Conservation (phyloP, 2,797 vertebrate genomes). For the Emydoidea blandingii region DNA sequence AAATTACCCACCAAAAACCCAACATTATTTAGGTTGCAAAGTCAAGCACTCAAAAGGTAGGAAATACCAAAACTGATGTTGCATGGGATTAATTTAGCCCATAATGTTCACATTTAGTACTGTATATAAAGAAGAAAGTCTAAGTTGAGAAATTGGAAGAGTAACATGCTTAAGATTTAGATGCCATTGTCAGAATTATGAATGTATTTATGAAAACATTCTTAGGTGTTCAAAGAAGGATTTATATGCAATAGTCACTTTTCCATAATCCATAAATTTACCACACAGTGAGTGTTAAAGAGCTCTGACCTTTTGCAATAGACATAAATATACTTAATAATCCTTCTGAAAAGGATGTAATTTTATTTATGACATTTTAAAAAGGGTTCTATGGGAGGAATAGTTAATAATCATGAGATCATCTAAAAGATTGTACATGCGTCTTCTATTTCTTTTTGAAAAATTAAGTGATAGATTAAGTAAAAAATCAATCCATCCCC, state of each 20-base stretch:
- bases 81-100: background rate
- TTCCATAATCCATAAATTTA: constrained; percentile 30
- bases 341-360: background rate
- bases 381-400: background rate
- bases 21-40: background rate
- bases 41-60: background rate
- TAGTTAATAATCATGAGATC: background rate
- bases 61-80: background rate
- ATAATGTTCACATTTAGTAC: background rate
- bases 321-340: constrained; percentile 28
- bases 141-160: background rate
- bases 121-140: constrained; percentile 3
- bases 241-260: background rate
- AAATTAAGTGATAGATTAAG: background rate
- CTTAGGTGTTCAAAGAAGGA: background rate
- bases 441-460: background rate
- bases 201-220: background rate
- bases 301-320: background rate
- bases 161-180: background rate
- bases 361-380: constrained; percentile 5
- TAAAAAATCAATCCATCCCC: background rate
- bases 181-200: constrained; percentile 11
- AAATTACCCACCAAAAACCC: background rate
- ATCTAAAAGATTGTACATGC: background rate
- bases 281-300: background rate